Conservation (phyloP, 92 coral and sea anemone species). For the Epizoanthus ramosus region DNA sequence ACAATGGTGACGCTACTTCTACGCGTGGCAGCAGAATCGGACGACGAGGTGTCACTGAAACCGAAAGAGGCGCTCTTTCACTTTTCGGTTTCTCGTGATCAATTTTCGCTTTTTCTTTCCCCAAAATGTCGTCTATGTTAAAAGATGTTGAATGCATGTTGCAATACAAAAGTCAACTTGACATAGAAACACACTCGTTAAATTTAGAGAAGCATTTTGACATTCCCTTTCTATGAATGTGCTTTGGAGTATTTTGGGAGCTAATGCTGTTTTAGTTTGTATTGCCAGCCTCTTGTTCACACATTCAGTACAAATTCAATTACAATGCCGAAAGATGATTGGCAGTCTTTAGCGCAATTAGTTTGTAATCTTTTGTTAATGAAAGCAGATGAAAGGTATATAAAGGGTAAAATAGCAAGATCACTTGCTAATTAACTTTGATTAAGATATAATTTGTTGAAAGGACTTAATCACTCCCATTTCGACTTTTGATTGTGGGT, state of each 20-base stretch:
- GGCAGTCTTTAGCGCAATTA: constrained; percentile 80
- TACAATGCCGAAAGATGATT: constrained; percentile 71
- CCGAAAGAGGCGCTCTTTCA: constrained; percentile 16
- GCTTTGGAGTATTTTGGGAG: constrained; percentile 37
- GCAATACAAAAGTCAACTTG: not conserved
- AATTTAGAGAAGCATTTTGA: constrained; percentile 6
- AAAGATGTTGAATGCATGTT: constrained; percentile 78
- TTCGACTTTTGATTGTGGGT: constrained; percentile 65
- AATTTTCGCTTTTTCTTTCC: constrained; percentile 50
- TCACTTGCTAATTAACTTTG: constrained; percentile 93
- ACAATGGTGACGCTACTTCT: constrained; percentile 64
- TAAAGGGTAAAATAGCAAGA: constrained; percentile 75
- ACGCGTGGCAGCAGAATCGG: constrained; percentile 83
- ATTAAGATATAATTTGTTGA: constrained; percentile 93
- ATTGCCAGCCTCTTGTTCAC: constrained; percentile 74
- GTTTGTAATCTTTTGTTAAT: constrained; percentile 96
- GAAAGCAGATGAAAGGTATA: constrained; percentile 88
- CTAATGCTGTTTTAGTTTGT: constrained; percentile 40
- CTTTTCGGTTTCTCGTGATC: constrained; percentile 42
- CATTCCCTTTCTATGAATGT: constrained; percentile 2
- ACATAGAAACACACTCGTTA: not conserved
- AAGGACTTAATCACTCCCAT: constrained; percentile 87
- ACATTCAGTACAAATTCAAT: constrained; percentile 85
- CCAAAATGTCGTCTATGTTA: constrained; percentile 74
- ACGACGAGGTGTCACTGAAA: constrained; percentile 54